phyloP scores from a whole-genome alignment of 2,888 invertebrate species.

The Villa cingulata region DNA sequence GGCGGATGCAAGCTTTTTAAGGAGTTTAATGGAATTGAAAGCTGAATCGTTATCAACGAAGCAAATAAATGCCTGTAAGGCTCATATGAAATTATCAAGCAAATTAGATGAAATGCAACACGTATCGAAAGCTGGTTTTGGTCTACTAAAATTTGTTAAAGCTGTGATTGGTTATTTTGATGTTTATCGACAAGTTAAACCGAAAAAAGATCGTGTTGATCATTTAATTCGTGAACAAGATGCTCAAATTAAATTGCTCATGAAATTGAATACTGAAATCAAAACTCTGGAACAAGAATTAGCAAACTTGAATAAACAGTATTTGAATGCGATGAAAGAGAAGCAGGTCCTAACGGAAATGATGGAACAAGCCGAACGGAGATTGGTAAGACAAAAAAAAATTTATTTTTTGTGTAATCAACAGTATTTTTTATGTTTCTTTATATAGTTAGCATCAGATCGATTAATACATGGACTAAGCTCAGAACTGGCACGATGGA shows the following conservation, averaged over 20 bases:
- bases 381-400: constrained; percentile 20
- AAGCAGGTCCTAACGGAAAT: constrained; percentile 33
- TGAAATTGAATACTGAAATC: constrained; percentile 63
- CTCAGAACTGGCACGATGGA: constrained; percentile 74
- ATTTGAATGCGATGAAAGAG: constrained; percentile 57
- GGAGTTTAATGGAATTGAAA: constrained; percentile 72
- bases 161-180: constrained; percentile 84
- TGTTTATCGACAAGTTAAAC: constrained; percentile 72
- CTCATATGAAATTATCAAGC: constrained; percentile 56
- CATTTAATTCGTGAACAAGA: constrained; percentile 60
- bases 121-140: constrained; percentile 76
- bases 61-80: constrained; percentile 55
- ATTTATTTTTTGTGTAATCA: neutral
- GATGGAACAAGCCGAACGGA: constrained; percentile 36
- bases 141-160: constrained; percentile 68
- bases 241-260: constrained; percentile 44
- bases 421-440: neutral
- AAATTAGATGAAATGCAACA: constrained; percentile 71
- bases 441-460: constrained; percentile 55
- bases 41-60: constrained; percentile 58
- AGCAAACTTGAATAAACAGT: constrained; percentile 54
- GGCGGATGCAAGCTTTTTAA: constrained; percentile 76
- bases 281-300: constrained; percentile 56
- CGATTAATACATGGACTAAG: constrained; percentile 75
- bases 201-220: constrained; percentile 71